Base-by-base conservation (phyloP, 2,797 vertebrate species). In the Chrosomus eos region DNA sequence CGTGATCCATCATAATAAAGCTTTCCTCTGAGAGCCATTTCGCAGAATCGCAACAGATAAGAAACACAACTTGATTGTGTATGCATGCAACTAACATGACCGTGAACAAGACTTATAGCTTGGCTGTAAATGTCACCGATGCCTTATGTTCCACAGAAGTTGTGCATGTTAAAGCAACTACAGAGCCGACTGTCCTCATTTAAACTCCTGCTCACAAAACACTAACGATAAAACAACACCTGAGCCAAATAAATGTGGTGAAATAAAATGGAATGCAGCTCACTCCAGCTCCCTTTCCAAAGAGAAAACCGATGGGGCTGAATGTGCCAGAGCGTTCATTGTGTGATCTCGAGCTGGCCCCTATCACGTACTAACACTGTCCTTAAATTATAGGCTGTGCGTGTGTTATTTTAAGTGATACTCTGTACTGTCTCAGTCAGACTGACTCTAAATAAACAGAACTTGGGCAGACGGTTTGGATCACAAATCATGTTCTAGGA, bases 401-500 rank as follows among this genome's bases (percentile, higher is more conserved):
- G 33, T 66, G 90, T 93, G 91, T 93, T 94, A 94, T 94, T 95
- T 94, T 68, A 92, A 92, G 91, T 88, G 88, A 92, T 92, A 77
- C 91, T 89, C 45, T 92, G 93, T 89, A 91, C 90, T 91, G 91
- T 91, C 91, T 88, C 84, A 92, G 90, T 90, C 92, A 91, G 91
- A 84, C 77, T 83, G 91, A 91, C 90, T 91, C 89, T 60, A 88
- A 89, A 90, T 92, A 91, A 92, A 85, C 92, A 92, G 92, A 90
- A 91, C 91, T 88, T 91, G 89, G 90, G 92, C 86, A 92, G 93
- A 92, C 87, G 91, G 90, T 58, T 78, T 78, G 66, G 77, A 45
- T 81, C 67, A 45, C 83, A 79, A 70, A 76, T 82, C 64, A 85
- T 66, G 43, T 77, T 76, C 60, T 62, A 70, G 58, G 75, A 85